Evolutionary conservation across 2,797 vertebrate genomes (phyloP), one percentile per base, ranked within the genome.

Genomic region (Merluccius polli): DNA sequence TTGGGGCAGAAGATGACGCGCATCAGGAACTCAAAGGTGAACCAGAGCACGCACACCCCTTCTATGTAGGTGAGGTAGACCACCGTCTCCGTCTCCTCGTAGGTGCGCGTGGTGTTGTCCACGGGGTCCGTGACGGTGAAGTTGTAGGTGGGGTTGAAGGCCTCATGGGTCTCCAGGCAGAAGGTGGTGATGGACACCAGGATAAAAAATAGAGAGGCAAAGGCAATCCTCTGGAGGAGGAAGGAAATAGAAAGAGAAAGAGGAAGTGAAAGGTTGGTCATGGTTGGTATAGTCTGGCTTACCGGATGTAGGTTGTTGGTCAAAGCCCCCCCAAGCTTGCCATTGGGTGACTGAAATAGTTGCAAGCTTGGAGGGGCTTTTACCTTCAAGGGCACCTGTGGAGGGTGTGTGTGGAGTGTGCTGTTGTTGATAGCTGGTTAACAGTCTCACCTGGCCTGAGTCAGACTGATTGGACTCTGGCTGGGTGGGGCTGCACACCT

Each of bases 111-210:
- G 93, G 87, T 93, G 33, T 99, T 98, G 81, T 93, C 92, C 82
- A 94, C 91, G 15, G 86, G 85, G 82, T 96, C 94, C 35, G 90
- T 87, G 85, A 98, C 96, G 0, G 97, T 99, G 89, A 95, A 96
- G 94, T 99, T 99, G 90, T 97, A 94, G 75, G 98, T 98, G 83
- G 97, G 97, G 86, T 99, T 99, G 93, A 99, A 99, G 91, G 96
- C 95, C 91, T 99, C 98, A 0, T 99, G 98, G 83, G 98, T 99
- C 95, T 99, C 98, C 92, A 99, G 94, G 90, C 98, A 99, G 95
- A 99, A 99, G 76, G 98, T 99, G 84, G 98, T 98, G 92, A 99
- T 99, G 90, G 98, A 99, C 90, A 99, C 95, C 94, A 99, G 93
- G 89, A 99, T 99, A 92, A 99, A 99, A 95, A 99, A 99, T 76